Evolutionary conservation across 2,888 invertebrate genomes (phyloP), one percentile per base, ranked within the genome.

Genomic region (Nephrotoma guestfalica): DNA sequence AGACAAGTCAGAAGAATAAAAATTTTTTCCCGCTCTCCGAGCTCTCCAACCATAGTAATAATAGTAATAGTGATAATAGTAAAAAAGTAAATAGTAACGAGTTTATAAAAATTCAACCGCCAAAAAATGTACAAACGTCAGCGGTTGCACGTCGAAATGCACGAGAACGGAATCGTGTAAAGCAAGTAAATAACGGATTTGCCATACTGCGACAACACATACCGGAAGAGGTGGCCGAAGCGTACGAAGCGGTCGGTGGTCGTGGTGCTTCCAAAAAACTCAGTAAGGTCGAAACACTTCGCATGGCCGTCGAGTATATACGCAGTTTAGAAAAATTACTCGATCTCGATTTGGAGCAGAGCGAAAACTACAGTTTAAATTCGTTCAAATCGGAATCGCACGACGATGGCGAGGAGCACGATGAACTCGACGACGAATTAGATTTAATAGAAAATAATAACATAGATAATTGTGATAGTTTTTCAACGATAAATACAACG

Each of bases 281-380:
- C 5, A 96, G 96, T 89, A 97, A 97, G 93, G 97, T 97, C 2
- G 97, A 97, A 91, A 97, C 97, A 0, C 91, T 97, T 83, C 93
- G 96, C 86, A 97, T 97, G 95, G 97, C 97, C 6, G 97, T 97
- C 0, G 97, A 97, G 89, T 97, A 97, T 89, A 97, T 97, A 88
- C 92, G 96, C 88, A 96, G 96, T 88, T 92, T 97, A 86, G 96
- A 97, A 90, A 94, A 94, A 89, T 90, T 97, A 71, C 91, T 97
- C 6, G 85, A 85, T 30, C 15, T 85, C 9, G 85, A 85, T 85
- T 3, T 85, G 15, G 43, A 85, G 2, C 41, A 84, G 41, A 84
- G 84, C n/a, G 84, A 84, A 84, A 84, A 84, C 9, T 84, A 84
- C 6, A 84, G 84, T 84, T 84, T 84, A 30, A 84, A 84, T 41